Percentiles rank a stretch among this genome's conserved stretches.
Evolutionary conservation across 2,888 invertebrate species (phyloP).

Genomic region (Pachymerium ferrugineum): DNA sequence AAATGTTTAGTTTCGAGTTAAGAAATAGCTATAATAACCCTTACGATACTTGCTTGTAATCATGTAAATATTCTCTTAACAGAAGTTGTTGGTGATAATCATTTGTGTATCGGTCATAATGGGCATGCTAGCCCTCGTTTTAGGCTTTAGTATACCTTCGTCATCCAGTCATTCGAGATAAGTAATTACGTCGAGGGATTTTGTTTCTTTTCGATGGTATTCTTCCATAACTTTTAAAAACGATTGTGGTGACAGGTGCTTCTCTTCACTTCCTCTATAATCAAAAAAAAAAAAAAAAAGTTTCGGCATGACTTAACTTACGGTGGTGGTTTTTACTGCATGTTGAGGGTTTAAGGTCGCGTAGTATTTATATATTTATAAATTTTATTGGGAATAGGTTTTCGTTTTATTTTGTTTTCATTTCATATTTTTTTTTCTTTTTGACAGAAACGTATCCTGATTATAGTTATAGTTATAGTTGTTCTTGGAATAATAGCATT

Average conservation of each 20-base stretch:
- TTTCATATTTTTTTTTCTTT: slow-evolving; percentile 5
- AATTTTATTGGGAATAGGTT: background rate
- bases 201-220: background rate
- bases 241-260: background rate
- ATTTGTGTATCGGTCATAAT: slow-evolving; percentile 17
- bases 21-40: background rate
- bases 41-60: background rate
- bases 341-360: background rate
- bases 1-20: background rate
- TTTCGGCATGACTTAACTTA: background rate
- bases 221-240: background rate
- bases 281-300: background rate
- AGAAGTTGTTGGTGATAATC: background rate
- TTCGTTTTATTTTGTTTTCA: slow-evolving; percentile 1
- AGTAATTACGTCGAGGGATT: background rate
- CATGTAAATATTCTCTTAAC: slow-evolving; percentile 24
- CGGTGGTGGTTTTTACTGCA: background rate
- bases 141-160: background rate
- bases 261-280: background rate
- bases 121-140: slow-evolving; percentile 18
- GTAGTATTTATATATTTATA: background rate
- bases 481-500: slow-evolving; percentile 14
- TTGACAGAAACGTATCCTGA: slow-evolving; percentile 31
- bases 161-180: background rate
- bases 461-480: slow-evolving; percentile 18